Base-by-base conservation (phyloP, 2,888 invertebrate genomes). In the Spisula subtruncata region DNA sequence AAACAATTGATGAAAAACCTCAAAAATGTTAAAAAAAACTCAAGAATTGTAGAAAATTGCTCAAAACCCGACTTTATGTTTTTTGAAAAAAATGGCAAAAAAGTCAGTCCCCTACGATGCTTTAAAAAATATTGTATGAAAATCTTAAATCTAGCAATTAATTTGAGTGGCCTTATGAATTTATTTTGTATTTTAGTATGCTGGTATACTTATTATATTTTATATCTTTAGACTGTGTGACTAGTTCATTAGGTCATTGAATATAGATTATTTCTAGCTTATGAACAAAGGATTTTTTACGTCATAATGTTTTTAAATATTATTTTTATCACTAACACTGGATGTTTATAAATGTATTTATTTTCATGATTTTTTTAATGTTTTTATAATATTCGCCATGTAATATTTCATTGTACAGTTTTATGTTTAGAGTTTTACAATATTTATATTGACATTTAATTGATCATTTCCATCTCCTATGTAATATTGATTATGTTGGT, bases 381-480 rank as follows among this genome's bases (percentile, higher is more conserved):
- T n/a, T 71, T 18, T 41, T 51, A 79, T 85, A 85, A 41, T 41
- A 41, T 41, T 85, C 79, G 66, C 20, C 85, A 85, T 85, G 60
- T 66, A 66, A 66, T 25, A 6, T 85, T 85, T 79, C 32, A 75
- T 79, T 79, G 48, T 32, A 79, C 51, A 54, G 29, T 75, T 8
- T 35, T 79, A 51, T 46, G 48, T 85, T 85, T 79, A 85, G 75
- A 85, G 20, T 79, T 79, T 85, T 85, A 85, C 60, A 60, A 85
- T 85, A 85, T 85, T 85, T 85, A 85, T 85, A 85, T n/a, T 71
- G 25, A 66, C 60, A 66, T 25, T n/a, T 25, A 66, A 25, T 66
- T 66, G 60, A 66, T 66, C n/a, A 25, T 66, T 41, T 41, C 12
- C 25, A 66, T 66, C 25, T 25, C 12, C 18, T 66, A n/a, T 66